Evolutionary conservation across 2,888 invertebrate genomes (phyloP), one percentile per base, ranked within the genome.

Genomic region (Congeria kusceri): DNA sequence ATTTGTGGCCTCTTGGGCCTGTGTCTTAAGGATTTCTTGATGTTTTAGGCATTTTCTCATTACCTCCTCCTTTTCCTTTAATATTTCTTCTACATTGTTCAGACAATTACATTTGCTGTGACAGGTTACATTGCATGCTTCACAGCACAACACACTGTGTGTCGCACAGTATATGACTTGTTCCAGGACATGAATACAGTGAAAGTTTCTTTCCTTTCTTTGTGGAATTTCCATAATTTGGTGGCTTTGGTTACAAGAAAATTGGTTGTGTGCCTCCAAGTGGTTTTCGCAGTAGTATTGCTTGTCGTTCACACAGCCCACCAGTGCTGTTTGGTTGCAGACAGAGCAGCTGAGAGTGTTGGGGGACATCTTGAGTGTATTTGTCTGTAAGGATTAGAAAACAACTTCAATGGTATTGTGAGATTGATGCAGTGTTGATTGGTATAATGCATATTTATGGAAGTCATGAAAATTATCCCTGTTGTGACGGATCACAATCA

Each of bases 121-220:
- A 3, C 46, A 18, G 23, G 23, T 7, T 46, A 25, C 28, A 49
- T 62, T 69, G 29, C 69, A 69, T 3, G 47, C 25, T 49, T 47
- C 25, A 15, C 69, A 69, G 32, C 69, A 69, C 20, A 62, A 20
- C 4, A 47, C 49, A 11, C 13, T 29, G 29, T 69, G 69, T 29
- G 18, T 15, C 25, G 49, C 18, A 32, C 69, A 69, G 29, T 65
- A 65, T 13, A 61, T 61, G n/a, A 9, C 20, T 13, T 49, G 61
- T 1, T 61, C 29, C n/a, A 61, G 32, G 27, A 18, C 20, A 39
- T 69, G 69, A 18, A 49, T 23, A 62, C 69, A 69, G 13, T n/a
- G 9, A 15, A 13, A 29, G 9, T 15, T 9, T 9, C n/a, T 53
- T 20, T 25, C 53, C 9, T 9, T 15, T 53, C 9, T 53, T 20